A percentile compares a stretch with the other conserved stretches of the same genome.
These are phyloP conservation scores for Dendroctonus ponderosae DNA, from an alignment of 1,140 invertebrate genomes.

Conservation along the genomic window DNA sequence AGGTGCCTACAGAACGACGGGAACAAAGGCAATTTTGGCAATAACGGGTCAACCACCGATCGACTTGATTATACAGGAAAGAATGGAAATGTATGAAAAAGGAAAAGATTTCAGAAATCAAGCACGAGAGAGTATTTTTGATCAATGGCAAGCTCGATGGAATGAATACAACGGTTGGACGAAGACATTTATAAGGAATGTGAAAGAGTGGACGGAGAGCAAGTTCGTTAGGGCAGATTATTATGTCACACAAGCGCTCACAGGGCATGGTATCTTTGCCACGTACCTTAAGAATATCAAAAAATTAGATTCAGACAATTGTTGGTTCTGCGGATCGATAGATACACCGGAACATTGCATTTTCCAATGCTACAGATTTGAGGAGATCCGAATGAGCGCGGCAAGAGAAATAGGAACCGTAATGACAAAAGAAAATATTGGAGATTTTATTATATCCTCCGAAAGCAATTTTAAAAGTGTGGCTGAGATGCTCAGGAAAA, in stretches of 20 bases:
- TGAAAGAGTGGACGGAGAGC: conserved; percentile 15
- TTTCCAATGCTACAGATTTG: conserved; percentile 3
- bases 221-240: conserved; percentile 8
- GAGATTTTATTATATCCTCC: too few species aligned
- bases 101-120: background rate
- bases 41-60: conserved; percentile 9
- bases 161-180: conserved; percentile 13
- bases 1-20: conserved; percentile 21
- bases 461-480: too few species aligned
- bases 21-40: conserved; percentile 1
- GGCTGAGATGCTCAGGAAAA: background rate
- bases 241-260: conserved; percentile 17
- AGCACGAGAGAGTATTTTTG: background rate
- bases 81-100: background rate
- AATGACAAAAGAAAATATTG: background rate
- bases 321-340: conserved; percentile 12
- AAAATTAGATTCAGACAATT: conserved; percentile 12
- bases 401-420: background rate
- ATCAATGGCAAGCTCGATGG: conserved; percentile 20
- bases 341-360: conserved; percentile 16
- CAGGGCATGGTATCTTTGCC: conserved; percentile 27
- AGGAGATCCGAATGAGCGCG: background rate
- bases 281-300: conserved; percentile 21
- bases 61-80: background rate
- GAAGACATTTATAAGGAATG: conserved; percentile 9